Base-by-base conservation (phyloP, 2,797 vertebrate genomes). In the Atherinosoma microstoma region DNA sequence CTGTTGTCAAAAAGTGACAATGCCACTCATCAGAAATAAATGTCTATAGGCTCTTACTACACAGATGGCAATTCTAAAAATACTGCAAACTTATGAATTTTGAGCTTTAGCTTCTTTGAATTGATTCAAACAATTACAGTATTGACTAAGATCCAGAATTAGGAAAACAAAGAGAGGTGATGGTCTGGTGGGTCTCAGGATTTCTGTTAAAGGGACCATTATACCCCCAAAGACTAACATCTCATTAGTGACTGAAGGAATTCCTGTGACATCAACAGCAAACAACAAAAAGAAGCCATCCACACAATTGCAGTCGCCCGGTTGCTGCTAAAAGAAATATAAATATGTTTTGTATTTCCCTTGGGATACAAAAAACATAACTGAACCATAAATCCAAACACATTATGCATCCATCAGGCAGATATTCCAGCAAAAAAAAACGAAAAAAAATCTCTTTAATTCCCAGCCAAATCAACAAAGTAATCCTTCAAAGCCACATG, bases 401-500 rank as follows among this genome's bases (percentile, higher is more conserved):
- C 83, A 89, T 86, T 82, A 84, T 83, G 69, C 76, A 87, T 86
- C 85, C 83, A 79, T 85, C 81, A 76, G 80, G 80, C 49, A 81
- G 73, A 84, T 76, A 86, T 76, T 67, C 66, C 57, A 57, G 78
- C 73, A 78, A 58, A 75, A 42, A 78, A 87, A 87, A 82, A 90
- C 36, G 3, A 32, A 32, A 83, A 82, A 90, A 47, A 84, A 87
- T 69, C 75, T 66, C 82, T 93, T 87, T 85, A 84, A 90, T 79
- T 83, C 73, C 57, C 80, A 80, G 86, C 73, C 77, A 81, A 86
- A 79, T 86, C 80, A 87, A 88, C 85, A 93, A 75, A 79, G 67
- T 79, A 84, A 91, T 90, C 84, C 73, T 82, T 91, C 79, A 87
- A 78, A 88, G 84, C 78, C 84, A 84, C 76, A 82, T 76, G 86